Base-by-base conservation (phyloP, 2,888 invertebrate genomes). In the Synergus gifuensis region DNA sequence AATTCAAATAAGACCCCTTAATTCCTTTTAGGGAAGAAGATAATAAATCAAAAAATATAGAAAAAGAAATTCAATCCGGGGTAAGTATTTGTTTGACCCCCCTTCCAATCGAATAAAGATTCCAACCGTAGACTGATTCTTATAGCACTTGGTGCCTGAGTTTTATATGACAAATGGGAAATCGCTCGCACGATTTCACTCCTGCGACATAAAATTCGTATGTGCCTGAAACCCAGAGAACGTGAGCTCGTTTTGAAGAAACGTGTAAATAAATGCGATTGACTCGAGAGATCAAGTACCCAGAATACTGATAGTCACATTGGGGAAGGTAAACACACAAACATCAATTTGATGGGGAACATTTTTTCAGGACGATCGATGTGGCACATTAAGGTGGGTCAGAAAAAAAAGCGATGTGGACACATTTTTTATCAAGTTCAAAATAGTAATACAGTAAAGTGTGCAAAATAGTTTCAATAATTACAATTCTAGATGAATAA, bases 261-360 rank as follows among this genome's bases (percentile, higher is more conserved):
- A 62, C 28, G 28, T 62, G 62, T 62, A 28, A 62, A 62, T 62
- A 62, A 62, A 62, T 62, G 12, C 62, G 62, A 62, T 62, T 62
- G 62, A 28, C 62, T 62, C 28, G 7, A 62, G 18, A 62, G 18
- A 62, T 28, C 62, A 28, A 62, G 62, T 28, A 62, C 28, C 14
- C 12, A 62, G 28, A 62, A 62, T 28, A 62, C 62, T 62, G 28
- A 62, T 28, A 62, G 22, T 62, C 22, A 28, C 14, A 9, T 7
- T 62, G 62, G 28, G 22, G 18, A 62, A 28, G 22, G 62, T 28
- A 58, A 58, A 58, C 58, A 58, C 18, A 18, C n/a, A 58, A 58
- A 58, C 9, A 18, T 58, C 58, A 58, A 12, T 49, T 49, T 49
- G 46, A 16, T 16, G 46, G 5, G 14, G 16, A 49, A 18, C 18